Evolutionary conservation across 2,797 vertebrate genomes (phyloP), one percentile per base, ranked within the genome.

Genomic region (Anguilla obscura): DNA sequence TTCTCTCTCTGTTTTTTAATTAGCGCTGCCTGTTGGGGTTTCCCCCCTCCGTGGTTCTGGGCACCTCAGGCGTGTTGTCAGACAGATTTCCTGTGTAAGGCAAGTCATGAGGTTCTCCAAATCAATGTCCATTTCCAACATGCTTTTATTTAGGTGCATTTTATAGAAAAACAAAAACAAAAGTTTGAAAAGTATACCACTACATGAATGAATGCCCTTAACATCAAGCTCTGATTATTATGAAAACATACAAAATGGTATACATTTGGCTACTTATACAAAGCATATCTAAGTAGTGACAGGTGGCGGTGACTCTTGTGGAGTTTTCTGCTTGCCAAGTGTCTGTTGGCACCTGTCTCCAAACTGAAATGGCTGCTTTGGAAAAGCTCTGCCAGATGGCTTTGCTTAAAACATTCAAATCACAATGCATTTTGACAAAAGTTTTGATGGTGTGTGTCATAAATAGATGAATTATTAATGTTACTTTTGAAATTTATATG

Each of bases 291-390:
- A 60, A 85, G 84, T 21, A 84, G 45, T 74, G 87, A 85, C 87
- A 88, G 87, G 87, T 88, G 87, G 87, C 63, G n/a, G 58, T 27
- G 83, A 16, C 83, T 88, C 87, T 85, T 30, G 21, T 56, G 48
- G 87, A 58, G 80, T 48, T 74, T 30, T 12, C 87, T n/a, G 87
- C 87, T 33, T 88, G 87, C 87, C 87, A 88, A 85, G 83, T 74
- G 87, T 88, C 63, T 85, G 87, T 88, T 54, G 60, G 69, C 87
- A 45, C 63, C 83, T 30, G 50, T 6, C 12, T 36, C 27, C 18
- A 76, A 79, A 88, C 18, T 52, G 24, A 74, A 85, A 66, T 30
- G 36, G 7, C 50, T 50, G 82, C 36, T 79, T 85, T 27, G 83
- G 52, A 88, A 74, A 24, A 18, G 27, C 24, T 50, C 40, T 74